A percentile compares a stretch with the other conserved stretches of the same genome.
phyloP scores from a whole-genome alignment of 2,888 invertebrate genomes.

The Synergus japonicus region DNA sequence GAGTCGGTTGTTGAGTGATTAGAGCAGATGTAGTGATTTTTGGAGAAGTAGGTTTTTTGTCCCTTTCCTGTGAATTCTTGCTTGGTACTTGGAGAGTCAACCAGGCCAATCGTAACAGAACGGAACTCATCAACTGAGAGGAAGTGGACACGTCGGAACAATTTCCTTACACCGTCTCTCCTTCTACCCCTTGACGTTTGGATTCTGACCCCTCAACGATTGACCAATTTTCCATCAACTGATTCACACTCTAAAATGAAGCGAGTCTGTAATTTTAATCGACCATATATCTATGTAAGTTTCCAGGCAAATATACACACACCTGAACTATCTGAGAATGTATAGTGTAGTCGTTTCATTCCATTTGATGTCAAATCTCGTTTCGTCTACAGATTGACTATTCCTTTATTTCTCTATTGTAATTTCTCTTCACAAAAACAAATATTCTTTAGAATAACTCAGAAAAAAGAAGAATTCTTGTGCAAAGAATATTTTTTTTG shows the following conservation, averaged over 20 bases:
- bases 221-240: slow-evolving; percentile 74
- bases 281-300: slow-evolving; percentile 30
- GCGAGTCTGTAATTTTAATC: slow-evolving; percentile 46
- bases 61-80: slow-evolving; percentile 3
- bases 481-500: not conserved
- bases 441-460: not conserved
- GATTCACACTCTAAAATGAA: slow-evolving; percentile 53
- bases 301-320: slow-evolving; percentile 18
- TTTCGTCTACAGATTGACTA: slow-evolving; percentile 35
- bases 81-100: slow-evolving; percentile 46
- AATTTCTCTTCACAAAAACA: not conserved
- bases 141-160: slow-evolving; percentile 77
- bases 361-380: not conserved
- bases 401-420: not conserved
- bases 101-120: slow-evolving; percentile 58
- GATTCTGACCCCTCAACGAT: slow-evolving; percentile 71
- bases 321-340: slow-evolving; percentile 1
- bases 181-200: slow-evolving; percentile 53
- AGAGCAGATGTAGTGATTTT: not conserved
- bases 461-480: slow-evolving; percentile 5
- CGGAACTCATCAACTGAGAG: slow-evolving; percentile 76
- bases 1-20: not conserved
- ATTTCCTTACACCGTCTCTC: slow-evolving; percentile 74
- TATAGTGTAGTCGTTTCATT: not conserved
- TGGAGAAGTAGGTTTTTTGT: not conserved